Conservation (phyloP, 2,797 vertebrate species). For the Macropodus opercularis region DNA sequence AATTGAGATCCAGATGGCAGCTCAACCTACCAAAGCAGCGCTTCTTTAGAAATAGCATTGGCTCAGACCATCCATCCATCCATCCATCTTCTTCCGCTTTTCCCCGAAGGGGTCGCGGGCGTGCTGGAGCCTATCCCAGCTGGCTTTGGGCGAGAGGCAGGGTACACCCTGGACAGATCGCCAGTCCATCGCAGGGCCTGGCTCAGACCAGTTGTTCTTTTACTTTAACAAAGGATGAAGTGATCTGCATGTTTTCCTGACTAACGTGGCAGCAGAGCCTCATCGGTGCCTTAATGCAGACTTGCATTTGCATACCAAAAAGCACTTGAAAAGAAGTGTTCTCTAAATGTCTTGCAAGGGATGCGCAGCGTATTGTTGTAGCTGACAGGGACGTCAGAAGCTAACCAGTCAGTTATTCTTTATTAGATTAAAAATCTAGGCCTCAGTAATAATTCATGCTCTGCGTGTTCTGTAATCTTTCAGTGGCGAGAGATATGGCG, state of each 20-base stretch:
- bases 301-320: slow-evolving; percentile 54
- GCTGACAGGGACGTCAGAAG: slow-evolving; percentile 59
- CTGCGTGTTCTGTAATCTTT: slow-evolving; percentile 25
- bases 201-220: slow-evolving; percentile 48
- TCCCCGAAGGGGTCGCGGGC: too few species aligned
- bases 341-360: slow-evolving; percentile 59
- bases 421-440: slow-evolving; percentile 68
- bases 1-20: too few species aligned
- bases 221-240: slow-evolving; percentile 60
- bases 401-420: slow-evolving; percentile 68
- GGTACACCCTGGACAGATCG: too few species aligned
- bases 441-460: slow-evolving; percentile 61
- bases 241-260: slow-evolving; percentile 56
- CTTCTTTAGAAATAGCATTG: too few species aligned
- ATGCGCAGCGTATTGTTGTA: slow-evolving; percentile 54
- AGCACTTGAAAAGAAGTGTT: slow-evolving; percentile 53
- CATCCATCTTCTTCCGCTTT: too few species aligned
- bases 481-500: slow-evolving; percentile 30
- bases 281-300: slow-evolving; percentile 41
- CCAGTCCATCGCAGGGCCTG: slow-evolving; percentile 37
- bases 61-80: too few species aligned
- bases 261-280: slow-evolving; percentile 36
- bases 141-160: too few species aligned
- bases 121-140: too few species aligned
- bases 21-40: too few species aligned